Conservation (phyloP, 2,113 vertebrate species). For the Pterocles burchelli region DNA sequence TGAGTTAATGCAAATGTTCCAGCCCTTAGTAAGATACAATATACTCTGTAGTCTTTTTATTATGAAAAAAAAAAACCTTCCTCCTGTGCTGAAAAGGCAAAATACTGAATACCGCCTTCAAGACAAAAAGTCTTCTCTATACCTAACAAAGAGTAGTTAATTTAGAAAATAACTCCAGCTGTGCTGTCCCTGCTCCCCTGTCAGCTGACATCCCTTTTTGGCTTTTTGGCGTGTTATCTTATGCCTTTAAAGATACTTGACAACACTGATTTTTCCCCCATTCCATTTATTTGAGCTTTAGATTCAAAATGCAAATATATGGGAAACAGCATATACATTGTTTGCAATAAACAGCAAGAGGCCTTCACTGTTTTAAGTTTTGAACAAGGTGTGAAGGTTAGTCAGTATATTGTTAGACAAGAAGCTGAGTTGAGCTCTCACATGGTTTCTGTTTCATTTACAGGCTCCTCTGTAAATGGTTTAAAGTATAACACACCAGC, state of each 20-base stretch:
- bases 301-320: background rate
- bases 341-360: background rate
- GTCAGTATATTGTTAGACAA: background rate
- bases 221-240: background rate
- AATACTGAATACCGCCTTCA: background rate
- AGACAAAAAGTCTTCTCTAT: background rate
- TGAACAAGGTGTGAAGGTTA: background rate
- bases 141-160: slow-evolving; percentile 1
- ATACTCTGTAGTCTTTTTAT: background rate
- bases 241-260: background rate
- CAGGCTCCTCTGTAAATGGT: background rate
- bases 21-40: background rate
- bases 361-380: background rate
- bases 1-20: slow-evolving; percentile 23
- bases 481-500: background rate
- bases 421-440: background rate
- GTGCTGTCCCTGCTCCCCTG: background rate
- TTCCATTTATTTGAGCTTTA: slow-evolving; percentile 1
- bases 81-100: background rate
- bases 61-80: background rate
- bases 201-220: background rate
- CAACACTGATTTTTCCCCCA: background rate
- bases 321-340: background rate
- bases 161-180: slow-evolving; percentile 40
- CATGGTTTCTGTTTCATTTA: background rate